Conservation (phyloP, 2,113 vertebrate species). For the Himantopus leucocephalus region DNA sequence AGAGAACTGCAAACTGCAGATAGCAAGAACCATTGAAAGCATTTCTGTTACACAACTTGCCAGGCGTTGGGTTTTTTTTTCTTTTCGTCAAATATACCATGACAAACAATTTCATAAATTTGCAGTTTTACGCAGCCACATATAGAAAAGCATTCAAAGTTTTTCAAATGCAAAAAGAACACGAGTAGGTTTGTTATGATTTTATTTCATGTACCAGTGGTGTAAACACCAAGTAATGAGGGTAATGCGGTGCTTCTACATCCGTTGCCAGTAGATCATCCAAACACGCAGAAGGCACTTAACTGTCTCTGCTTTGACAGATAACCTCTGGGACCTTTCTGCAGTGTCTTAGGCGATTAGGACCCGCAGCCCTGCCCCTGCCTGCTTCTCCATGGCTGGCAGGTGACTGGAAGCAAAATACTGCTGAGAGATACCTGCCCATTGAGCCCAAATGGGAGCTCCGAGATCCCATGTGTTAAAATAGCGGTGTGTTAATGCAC, state of each 20-base stretch:
- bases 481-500: not conserved
- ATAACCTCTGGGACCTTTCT: not conserved
- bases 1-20: conserved; percentile 3
- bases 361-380: not conserved
- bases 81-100: not conserved
- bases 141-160: not conserved
- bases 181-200: not conserved
- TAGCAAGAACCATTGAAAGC: not conserved
- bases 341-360: not conserved
- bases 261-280: not conserved
- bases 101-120: not conserved
- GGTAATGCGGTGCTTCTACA: not conserved
- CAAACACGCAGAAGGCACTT: not conserved
- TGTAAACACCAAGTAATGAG: not conserved
- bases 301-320: not conserved
- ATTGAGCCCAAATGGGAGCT: not conserved
- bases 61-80: not conserved
- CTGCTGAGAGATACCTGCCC: not conserved
- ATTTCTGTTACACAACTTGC: not conserved
- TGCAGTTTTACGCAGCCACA: not conserved
- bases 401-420: not conserved
- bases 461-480: not conserved
- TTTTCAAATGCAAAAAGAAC: not conserved
- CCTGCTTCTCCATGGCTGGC: not conserved
- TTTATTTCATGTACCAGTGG: not conserved